Evolutionary conservation across 2,797 vertebrate species (phyloP), one percentile per base, ranked within the genome.

Genomic region (Botia almorhae): DNA sequence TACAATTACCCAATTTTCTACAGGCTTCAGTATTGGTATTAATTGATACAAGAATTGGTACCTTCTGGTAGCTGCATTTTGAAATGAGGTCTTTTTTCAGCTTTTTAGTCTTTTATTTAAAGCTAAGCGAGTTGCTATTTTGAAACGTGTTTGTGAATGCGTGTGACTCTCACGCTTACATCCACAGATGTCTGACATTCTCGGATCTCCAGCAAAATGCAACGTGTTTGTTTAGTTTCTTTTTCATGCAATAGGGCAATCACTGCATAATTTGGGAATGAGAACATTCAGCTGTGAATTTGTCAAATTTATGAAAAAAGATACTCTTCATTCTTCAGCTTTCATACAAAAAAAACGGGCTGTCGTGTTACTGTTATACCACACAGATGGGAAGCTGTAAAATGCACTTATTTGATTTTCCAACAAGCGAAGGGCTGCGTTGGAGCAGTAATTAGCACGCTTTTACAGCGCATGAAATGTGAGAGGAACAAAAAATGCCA

Each of bases 331-430:
- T 43, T 67, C 61, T 64, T 72, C 16, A 29, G 69, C 48, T 29
- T 72, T 80, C 50, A 65, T 70, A 67, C 19, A 16, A 73, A 73
- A 72, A 61, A 39, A 39, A 7, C 26, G 26, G 19, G 58, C 58
- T 64, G 12, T n/a, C 3, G 10, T 64, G 2, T 13, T 51, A 55
- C 19, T 1, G 33, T 33, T 48, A 56, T 56, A 46, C 23, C 58
- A 21, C 3, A 56, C 69, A 80, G 78, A 80, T 80, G 50, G 78
- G 17, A 64, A 64, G 29, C 16, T 64, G 29, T 16, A 63, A 63
- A 36, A 64, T 3, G 29, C 2, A 19, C 19, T 48, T 46, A 33
- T 73, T 46, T n/a, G 16, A 55, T 55, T 19, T 21, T 64, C 17
- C 21, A 46, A 36, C n/a, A 39, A 56, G 14, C 2, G 5, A 63